Evolutionary conservation across 2,888 invertebrate species (phyloP), one percentile per base, ranked within the genome.

Genomic region (Harpagoxenus sublaevis): DNA sequence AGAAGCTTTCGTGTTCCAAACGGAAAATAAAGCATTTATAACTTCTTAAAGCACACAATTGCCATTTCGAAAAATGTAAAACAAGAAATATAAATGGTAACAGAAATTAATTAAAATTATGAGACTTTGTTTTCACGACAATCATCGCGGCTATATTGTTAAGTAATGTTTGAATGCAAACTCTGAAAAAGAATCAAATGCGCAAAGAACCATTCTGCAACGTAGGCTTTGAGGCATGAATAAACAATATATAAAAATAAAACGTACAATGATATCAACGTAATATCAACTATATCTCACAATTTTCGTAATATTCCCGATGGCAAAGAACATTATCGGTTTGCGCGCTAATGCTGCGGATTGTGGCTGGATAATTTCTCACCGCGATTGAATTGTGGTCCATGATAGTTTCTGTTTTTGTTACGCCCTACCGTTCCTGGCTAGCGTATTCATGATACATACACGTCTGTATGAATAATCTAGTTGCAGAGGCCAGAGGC

Each of bases 361-460:
- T 75, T 74, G 35, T 70, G 62, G 53, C 18, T 10, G 18, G 28
- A 71, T 85, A 83, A 85, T 83, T 83, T 83, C 83, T 85, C 83
- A 77, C 55, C 57, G 51, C 75, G 57, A 75, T 85, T 77, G 62
- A 77, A 85, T 77, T 55, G 77, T 51, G 55, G 75, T 70, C 48
- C 51, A 15, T 48, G 42, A n/a, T 65, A 18, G 66, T 57, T 23
- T 4, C 70, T 53, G 81, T 81, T 82, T 73, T 82, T 81, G 73
- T 84, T 57, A 66, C 23, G n/a, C 15, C 18, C 6, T 48, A 51
- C 28, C 48, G 15, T 65, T 65, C 31, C 35, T 51, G 15, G 35
- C 18, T 53, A 48, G 12, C 68, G 10, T 68, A 55, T 77, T 53
- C 28, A 28, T 12, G 12, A 68, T 51, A 48, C 75, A 39, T 15